Evolutionary conservation across 2,113 vertebrate genomes (phyloP), one percentile per base, ranked within the genome.

Genomic region (Laticauda laticaudata): DNA sequence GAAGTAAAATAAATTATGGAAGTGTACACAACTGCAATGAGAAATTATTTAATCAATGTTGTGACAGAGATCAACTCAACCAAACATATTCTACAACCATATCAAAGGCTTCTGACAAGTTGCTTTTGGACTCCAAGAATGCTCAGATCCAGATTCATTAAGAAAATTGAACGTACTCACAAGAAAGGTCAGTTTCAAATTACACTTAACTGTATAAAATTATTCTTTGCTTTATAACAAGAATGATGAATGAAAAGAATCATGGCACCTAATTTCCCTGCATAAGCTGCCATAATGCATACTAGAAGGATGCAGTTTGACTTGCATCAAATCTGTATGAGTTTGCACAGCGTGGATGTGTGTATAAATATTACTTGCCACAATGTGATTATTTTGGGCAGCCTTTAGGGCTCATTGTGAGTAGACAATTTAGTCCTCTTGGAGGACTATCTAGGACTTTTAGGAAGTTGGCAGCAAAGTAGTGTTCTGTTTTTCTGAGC

Each of bases 141-240:
- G 87, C 69, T 87, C 2, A 34, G 11, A 53, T 92, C 20, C 86
- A 94, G 29, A 89, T 90, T 91, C 87, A 87, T 81, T 92, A 93
- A 94, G 90, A 95, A 21, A 87, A 92, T 0, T 0, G 43, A 11
- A 56, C 3, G 92, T 93, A 0, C 93, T 95, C 18, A 96, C 81
- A 87, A 90, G 85, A 97, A 92, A 96, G 94, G 92, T 92, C 54
- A 92, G 92, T 92, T 59, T 81, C 39, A 85, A 89, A 57, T 34
- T 3, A 57, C 39, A 48, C 51, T 93, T 64, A 91, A n/a, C 45
- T 43, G 2, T 89, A 15, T 88, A 89, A 59, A 21, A 48, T 51
- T 26, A 14, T 92, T 26, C 9, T 69, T 89, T 7, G 90, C 0
- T 59, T 20, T 2, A 11, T 64, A 54, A 89, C 43, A 18, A 61